Evolutionary conservation across 1,140 invertebrate species (phyloP).

Genomic region (Drosophila setifemur): DNA sequence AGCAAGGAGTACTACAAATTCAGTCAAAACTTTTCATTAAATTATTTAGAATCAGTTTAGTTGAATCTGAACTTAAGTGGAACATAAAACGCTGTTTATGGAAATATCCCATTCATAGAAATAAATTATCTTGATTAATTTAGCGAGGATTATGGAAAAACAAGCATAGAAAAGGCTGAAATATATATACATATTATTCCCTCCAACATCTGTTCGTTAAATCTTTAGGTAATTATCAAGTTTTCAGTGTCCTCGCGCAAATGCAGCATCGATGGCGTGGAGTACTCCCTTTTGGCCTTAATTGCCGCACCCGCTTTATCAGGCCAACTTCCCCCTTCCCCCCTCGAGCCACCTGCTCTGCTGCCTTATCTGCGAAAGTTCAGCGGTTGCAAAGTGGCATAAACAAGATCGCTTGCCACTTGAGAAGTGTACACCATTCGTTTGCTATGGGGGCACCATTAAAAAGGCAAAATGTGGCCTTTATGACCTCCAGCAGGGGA

Average conservation of each 20-base stretch:
- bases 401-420: conserved; percentile 76
- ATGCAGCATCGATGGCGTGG: conserved; percentile 16
- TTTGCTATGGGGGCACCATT: conserved; percentile 47
- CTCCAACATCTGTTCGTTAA: neutral
- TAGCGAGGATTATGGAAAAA: too few relatives aligned
- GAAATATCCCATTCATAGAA: too few relatives aligned
- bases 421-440: conserved; percentile 60
- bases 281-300: conserved; percentile 32
- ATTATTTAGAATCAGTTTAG: too few relatives aligned
- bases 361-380: conserved; percentile 49
- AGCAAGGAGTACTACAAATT: too few relatives aligned
- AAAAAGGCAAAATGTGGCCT: conserved; percentile 76
- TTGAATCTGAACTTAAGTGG: too few relatives aligned
- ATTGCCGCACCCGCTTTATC: conserved; percentile 60
- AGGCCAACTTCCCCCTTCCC: conserved; percentile 28
- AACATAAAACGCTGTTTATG: too few relatives aligned
- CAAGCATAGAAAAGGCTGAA: neutral
- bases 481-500: conserved; percentile 44
- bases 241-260: conserved; percentile 35
- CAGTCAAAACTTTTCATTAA: too few relatives aligned
- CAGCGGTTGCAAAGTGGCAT: conserved; percentile 58
- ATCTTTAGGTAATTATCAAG: conserved; percentile 51
- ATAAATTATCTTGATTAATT: too few relatives aligned
- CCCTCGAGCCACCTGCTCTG: neutral
- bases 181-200: neutral